Percentiles rank a stretch among this genome's conserved stretches.
These are phyloP conservation scores for Progne subis DNA, from an alignment of 2,113 vertebrate genomes.

Conservation along the genomic window DNA sequence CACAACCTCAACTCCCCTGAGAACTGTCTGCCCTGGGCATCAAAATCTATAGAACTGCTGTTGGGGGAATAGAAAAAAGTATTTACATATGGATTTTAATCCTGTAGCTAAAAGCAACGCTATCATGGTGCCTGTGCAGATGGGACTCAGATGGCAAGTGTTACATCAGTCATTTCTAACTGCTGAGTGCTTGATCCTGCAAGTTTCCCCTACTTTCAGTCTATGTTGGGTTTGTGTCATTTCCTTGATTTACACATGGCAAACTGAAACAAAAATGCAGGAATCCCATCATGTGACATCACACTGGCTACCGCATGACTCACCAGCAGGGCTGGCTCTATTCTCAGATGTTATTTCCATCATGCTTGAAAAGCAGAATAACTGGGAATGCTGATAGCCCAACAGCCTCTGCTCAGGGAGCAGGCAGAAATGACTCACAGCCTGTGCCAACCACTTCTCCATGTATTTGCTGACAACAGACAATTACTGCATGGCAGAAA, in stretches of 20 bases:
- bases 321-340: neutral
- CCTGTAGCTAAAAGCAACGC: neutral
- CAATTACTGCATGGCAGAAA: neutral
- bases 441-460: neutral
- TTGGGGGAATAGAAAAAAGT: neutral
- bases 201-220: neutral
- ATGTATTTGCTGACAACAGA: neutral
- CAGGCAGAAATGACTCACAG: neutral
- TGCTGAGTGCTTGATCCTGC: neutral
- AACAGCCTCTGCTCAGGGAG: neutral
- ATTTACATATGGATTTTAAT: neutral
- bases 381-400: neutral
- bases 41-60: neutral
- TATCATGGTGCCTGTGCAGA: neutral
- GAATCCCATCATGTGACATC: neutral
- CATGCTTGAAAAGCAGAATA: constrained; percentile 8
- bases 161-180: neutral
- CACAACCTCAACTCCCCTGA: neutral
- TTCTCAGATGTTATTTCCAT: neutral
- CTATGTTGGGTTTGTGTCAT: neutral
- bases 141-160: neutral
- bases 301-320: neutral
- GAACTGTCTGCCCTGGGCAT: neutral
- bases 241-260: neutral
- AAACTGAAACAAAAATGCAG: constrained; percentile 29